Evolutionary conservation across 2,888 invertebrate species (phyloP).

Genomic region (Danaus chrysippus): DNA sequence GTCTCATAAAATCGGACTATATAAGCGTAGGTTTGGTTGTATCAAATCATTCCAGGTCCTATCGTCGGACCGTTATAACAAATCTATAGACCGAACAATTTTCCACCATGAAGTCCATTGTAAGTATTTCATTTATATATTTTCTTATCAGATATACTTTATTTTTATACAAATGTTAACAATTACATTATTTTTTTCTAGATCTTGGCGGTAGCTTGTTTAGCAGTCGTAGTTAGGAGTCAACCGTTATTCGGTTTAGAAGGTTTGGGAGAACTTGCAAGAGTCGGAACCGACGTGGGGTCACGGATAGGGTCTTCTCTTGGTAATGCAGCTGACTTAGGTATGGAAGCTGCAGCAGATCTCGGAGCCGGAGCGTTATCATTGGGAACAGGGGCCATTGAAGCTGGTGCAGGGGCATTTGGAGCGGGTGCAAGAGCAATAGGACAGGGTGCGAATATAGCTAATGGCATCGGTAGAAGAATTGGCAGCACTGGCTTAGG

Average conservation of each 20-base stretch:
- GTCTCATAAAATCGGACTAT: slow-evolving; percentile 9
- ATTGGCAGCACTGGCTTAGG: not conserved
- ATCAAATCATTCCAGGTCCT: not conserved
- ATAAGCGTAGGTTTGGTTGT: slow-evolving; percentile 6
- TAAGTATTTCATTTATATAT: not conserved
- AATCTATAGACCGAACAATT: no score
- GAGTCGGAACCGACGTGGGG: not conserved
- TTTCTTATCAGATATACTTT: not conserved
- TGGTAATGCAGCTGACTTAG: not conserved
- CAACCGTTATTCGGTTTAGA: not conserved
- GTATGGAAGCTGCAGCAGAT: not conserved
- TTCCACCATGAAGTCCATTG: slow-evolving; percentile 22
- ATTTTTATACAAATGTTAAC: not conserved
- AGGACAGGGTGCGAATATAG: not conserved
- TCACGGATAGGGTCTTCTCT: not conserved
- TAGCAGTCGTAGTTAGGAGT: not conserved
- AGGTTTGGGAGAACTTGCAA: not conserved
- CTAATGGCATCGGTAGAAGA: not conserved
- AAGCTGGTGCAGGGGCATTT: not conserved
- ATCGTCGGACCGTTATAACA: not conserved
- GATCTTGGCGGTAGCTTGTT: not conserved
- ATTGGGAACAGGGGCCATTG: not conserved
- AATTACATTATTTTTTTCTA: not conserved
- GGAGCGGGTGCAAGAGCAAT: not conserved
- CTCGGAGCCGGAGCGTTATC: not conserved